These are phyloP conservation scores for Aethina tumida DNA, from an alignment of 1,140 invertebrate species.

Conservation along the genomic window DNA sequence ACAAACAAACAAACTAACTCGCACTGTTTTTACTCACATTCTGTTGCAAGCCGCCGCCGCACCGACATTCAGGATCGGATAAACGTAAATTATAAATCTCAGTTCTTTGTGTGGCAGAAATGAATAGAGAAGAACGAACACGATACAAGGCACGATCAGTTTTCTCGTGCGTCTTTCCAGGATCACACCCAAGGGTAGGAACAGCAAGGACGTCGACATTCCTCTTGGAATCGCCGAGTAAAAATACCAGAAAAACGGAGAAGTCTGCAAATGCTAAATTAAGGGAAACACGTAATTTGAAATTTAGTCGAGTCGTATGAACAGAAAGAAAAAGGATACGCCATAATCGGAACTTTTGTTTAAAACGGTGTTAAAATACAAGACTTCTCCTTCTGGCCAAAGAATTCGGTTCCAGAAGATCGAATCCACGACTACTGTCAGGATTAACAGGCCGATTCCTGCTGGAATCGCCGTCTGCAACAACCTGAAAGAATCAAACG, in stretches of 20 bases:
- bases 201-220: conserved; percentile 66
- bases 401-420: conserved; percentile 82
- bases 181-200: conserved; percentile 73
- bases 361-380: conserved; percentile 90
- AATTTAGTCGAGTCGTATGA: conserved; percentile 1
- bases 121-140: conserved; percentile 87
- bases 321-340: conserved; percentile 63
- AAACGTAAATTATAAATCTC: conserved; percentile 93
- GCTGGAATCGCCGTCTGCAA: conserved; percentile 62
- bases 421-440: conserved; percentile 82
- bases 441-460: conserved; percentile 53
- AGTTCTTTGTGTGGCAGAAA: conserved; percentile 97
- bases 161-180: conserved; percentile 59
- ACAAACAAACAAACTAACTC: not conserved
- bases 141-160: conserved; percentile 61
- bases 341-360: conserved; percentile 97
- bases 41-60: conserved; percentile 76
- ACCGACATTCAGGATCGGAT: conserved; percentile 89
- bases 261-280: conserved; percentile 61
- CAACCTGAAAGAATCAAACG: conserved; percentile 45
- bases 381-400: conserved; percentile 97
- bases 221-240: conserved; percentile 92
- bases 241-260: conserved; percentile 97
- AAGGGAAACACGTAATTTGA: conserved; percentile 27
- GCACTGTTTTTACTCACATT: conserved; percentile 57